Conservation (phyloP, 2,113 vertebrate species). For the Microtus ochrogaster region DNA sequence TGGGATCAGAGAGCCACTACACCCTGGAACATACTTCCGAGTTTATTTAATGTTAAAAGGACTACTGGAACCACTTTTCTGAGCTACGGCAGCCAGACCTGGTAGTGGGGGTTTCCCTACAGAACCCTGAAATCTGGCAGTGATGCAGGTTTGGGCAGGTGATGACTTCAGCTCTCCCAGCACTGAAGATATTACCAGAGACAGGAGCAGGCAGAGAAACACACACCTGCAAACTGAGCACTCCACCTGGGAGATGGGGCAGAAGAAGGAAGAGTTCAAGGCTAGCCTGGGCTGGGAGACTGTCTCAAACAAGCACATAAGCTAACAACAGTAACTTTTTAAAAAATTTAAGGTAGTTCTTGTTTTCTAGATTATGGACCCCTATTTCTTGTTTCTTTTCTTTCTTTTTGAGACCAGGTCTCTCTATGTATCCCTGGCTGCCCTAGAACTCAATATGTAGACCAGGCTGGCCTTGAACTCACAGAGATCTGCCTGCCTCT, state of each 20-base stretch:
- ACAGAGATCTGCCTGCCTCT: background rate
- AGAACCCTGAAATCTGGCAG: slow-evolving; percentile 44
- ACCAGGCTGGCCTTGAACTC: background rate
- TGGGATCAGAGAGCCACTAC: background rate
- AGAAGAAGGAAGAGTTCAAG: background rate
- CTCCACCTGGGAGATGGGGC: background rate
- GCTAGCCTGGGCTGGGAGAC: background rate
- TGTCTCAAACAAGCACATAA: background rate
- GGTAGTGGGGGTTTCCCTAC: slow-evolving; percentile 45
- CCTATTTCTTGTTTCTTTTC: background rate
- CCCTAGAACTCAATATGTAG: background rate
- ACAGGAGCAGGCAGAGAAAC: background rate
- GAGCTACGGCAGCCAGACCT: slow-evolving; percentile 54
- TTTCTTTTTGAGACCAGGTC: background rate
- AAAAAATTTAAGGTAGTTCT: background rate
- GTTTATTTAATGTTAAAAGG: slow-evolving; percentile 45
- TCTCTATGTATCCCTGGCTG: background rate
- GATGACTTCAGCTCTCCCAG: slow-evolving; percentile 10
- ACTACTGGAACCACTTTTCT: slow-evolving; percentile 61
- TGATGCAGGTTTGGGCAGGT: slow-evolving; percentile 37
- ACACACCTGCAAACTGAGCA: background rate
- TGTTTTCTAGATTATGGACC: background rate
- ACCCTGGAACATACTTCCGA: slow-evolving; percentile 1
- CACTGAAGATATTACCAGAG: no score
- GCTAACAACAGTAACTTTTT: background rate